Evolutionary conservation across 2,888 invertebrate species (phyloP), one percentile per base, ranked within the genome.

Genomic region (Xestia c-nigrum): DNA sequence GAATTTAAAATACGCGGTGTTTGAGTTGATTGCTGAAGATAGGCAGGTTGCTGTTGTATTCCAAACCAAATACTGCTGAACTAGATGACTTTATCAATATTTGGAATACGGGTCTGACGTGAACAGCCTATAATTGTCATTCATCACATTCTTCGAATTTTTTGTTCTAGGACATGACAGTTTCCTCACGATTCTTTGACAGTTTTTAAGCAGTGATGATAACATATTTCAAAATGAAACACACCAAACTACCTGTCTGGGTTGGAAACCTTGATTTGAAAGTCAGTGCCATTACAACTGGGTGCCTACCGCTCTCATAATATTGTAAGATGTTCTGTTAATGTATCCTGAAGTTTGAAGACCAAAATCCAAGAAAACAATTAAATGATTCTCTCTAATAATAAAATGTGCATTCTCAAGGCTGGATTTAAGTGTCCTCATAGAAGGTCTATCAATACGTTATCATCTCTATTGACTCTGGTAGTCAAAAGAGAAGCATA

Each of bases 1-100:
- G 63, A 72, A 85, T 83, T 73, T 67, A 64, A 83, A 82, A 40
- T 81, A 67, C 10, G 19, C 19, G 43, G 16, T 50, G 9, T 64
- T 31, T 19, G 21, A 50, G n/a, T 46, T 38, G 10, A 63, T 31
- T 38, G 19, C 12, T 47, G 40, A 55, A 63, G 50, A 14, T 7
- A 31, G 19, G 14, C 1, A 1, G 16, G 16, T 21, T 47, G 38
- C 74, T 24, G 55, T 55, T 55, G n/a, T 50, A 16, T 47, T 47
- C 16, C 10, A 46, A 46, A 46, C 14, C 12, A 46, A 46, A 46
- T 14, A 46, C 46, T 46, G 14, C 14, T 0, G 46, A 14, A 46
- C 47, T 47, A 47, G 6, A 21, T 52, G 52, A 21, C 52, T 52
- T 52, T 52, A 9, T 52, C 52, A 21, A 3, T 52, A 21, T 52